phyloP scores from a whole-genome alignment of 2,797 vertebrate species.

The Chrosomus eos region DNA sequence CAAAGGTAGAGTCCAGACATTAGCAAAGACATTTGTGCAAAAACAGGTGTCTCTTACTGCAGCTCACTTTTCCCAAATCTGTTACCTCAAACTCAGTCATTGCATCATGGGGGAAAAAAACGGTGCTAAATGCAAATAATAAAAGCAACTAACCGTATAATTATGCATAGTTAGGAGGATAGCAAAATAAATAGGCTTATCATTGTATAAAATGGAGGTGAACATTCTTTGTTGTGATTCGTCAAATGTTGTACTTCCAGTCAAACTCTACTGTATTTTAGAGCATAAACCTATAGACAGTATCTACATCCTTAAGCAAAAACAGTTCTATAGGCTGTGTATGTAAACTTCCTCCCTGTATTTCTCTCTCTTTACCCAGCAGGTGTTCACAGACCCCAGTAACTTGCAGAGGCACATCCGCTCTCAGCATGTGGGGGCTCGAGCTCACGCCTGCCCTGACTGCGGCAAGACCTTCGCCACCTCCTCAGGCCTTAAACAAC shows the following conservation, averaged over 20 bases:
- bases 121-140: not conserved
- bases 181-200: not conserved
- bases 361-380: constrained; percentile 88
- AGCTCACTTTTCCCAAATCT: not conserved
- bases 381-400: constrained; percentile 99
- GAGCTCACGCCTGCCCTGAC: constrained; percentile 97
- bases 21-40: not conserved
- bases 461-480: constrained; percentile 99
- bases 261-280: too few relatives aligned
- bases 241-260: not conserved
- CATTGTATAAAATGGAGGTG: not conserved
- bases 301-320: not conserved
- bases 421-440: constrained; percentile 97
- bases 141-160: too few relatives aligned
- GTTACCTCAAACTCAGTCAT: not conserved
- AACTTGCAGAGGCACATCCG: constrained; percentile 99
- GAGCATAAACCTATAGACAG: not conserved
- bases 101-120: not conserved
- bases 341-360: constrained; percentile 66
- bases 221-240: not conserved
- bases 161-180: not conserved
- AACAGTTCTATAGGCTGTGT: constrained; percentile 45
- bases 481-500: constrained; percentile 99
- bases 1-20: constrained; percentile 97
- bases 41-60: not conserved